Percentiles rank a stretch among this genome's conserved stretches.
These are phyloP conservation scores for Oedothorax gibbosus DNA, from an alignment of 1,140 invertebrate species.

Conservation along the genomic window DNA sequence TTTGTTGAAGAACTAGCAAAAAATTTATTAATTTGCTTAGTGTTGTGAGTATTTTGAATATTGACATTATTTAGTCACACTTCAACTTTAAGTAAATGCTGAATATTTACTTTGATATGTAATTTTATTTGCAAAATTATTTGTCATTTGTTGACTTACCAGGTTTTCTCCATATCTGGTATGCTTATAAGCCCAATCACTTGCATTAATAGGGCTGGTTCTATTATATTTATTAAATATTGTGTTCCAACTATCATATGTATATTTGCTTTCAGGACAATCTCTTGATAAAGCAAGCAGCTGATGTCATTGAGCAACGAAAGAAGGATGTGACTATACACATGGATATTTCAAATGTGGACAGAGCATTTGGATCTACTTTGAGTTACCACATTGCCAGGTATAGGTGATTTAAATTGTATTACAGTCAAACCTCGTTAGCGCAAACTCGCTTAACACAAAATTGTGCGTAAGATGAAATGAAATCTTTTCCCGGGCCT, in stretches of 20 bases:
- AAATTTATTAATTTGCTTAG: too few relatives aligned
- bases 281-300: constrained; percentile 80
- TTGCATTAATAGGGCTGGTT: not conserved
- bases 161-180: not conserved
- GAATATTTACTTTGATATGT: too few relatives aligned
- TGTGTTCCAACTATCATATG: not conserved
- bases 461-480: too few relatives aligned
- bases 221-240: not conserved
- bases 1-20: not conserved
- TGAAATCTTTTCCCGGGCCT: too few relatives aligned
- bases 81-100: too few relatives aligned
- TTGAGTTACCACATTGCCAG: constrained; percentile 94
- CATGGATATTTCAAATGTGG: constrained; percentile 90
- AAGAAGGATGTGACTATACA: constrained; percentile 77
- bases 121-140: too few relatives aligned
- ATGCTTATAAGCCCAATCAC: not conserved
- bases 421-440: too few relatives aligned
- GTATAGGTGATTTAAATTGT: constrained; percentile 71
- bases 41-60: too few relatives aligned
- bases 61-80: too few relatives aligned
- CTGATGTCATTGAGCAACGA: constrained; percentile 77
- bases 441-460: too few relatives aligned
- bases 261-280: constrained; percentile 75
- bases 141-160: too few relatives aligned
- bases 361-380: constrained; percentile 91